These are phyloP conservation scores for Drosophila ficusphila DNA, from an alignment of 1,140 invertebrate species.

Conservation along the genomic window DNA sequence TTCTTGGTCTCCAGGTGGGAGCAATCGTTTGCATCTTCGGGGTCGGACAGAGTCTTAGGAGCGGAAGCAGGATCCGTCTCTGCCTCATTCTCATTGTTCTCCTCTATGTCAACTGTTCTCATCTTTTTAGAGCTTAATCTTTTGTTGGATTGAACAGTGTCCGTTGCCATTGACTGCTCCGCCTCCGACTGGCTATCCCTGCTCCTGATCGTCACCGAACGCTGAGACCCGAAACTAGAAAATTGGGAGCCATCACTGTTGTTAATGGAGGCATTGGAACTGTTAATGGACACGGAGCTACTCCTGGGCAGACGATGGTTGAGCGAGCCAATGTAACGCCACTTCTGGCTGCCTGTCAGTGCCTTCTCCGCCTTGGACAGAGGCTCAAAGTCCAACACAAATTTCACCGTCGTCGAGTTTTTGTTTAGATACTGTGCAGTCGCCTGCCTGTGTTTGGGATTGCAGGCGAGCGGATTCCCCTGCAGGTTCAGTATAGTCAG, in stretches of 20 bases:
- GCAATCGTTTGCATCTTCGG: conserved; percentile 17
- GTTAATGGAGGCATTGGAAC: conserved; percentile 42
- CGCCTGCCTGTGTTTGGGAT: conserved; percentile 86
- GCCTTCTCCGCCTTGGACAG: conserved; percentile 86
- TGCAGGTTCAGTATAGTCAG: conserved; percentile 86
- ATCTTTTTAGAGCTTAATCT: conserved; percentile 9
- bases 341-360: conserved; percentile 81
- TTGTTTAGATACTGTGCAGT: conserved; percentile 86
- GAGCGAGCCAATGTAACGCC: conserved; percentile 40
- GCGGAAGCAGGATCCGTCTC: background rate
- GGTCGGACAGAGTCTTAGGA: background rate
- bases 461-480: conserved; percentile 87
- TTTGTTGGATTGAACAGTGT: conserved; percentile 24
- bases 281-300: conserved; percentile 58
- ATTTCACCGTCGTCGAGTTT: conserved; percentile 85
- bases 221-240: conserved; percentile 69
- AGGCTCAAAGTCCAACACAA: conserved; percentile 86
- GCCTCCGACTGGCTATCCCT: conserved; percentile 43
- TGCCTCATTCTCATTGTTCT: conserved; percentile 21
- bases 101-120: conserved; percentile 70
- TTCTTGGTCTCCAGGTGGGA: conserved; percentile 86
- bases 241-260: conserved; percentile 58
- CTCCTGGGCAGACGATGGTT: conserved; percentile 42
- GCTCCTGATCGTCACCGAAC: conserved; percentile 47
- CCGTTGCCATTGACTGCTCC: conserved; percentile 20